Conservation (phyloP, 2,888 invertebrate genomes). For the Chesias legatella region DNA sequence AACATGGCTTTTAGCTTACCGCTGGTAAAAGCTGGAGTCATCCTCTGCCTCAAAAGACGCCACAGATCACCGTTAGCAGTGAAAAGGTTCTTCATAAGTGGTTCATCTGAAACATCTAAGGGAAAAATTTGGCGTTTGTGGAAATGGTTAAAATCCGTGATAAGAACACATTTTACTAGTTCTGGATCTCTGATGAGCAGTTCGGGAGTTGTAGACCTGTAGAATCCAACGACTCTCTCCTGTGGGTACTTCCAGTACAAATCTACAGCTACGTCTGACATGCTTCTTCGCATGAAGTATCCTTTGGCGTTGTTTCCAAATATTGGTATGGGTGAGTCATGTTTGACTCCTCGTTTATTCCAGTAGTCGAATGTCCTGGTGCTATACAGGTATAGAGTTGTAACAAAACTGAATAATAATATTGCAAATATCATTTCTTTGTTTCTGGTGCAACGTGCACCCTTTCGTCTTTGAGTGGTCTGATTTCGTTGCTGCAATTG, state of each 20-base stretch:
- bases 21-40: constrained; percentile 54
- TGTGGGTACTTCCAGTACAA: constrained; percentile 45
- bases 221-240: constrained; percentile 48
- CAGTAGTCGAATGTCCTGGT: constrained; percentile 45
- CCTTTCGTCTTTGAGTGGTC: no score
- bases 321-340: constrained; percentile 41
- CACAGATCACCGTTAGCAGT: constrained; percentile 54
- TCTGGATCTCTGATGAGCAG: constrained; percentile 50
- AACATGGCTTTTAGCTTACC: constrained; percentile 58
- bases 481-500: not conserved
- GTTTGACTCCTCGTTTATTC: constrained; percentile 40
- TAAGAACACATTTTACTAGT: constrained; percentile 42
- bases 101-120: constrained; percentile 42
- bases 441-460: not conserved
- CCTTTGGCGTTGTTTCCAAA: constrained; percentile 38
- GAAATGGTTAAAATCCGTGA: constrained; percentile 45
- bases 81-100: constrained; percentile 48
- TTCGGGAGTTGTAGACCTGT: constrained; percentile 36
- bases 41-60: constrained; percentile 50
- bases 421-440: not conserved
- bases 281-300: constrained; percentile 35
- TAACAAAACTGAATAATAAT: constrained; percentile 5
- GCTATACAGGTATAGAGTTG: constrained; percentile 39
- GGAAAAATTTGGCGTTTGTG: constrained; percentile 43
- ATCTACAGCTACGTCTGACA: constrained; percentile 37